A percentile compares a stretch with the other conserved stretches of the same genome.
phyloP scores from a whole-genome alignment of 1,140 invertebrate species.

The Heterodera carotae region DNA sequence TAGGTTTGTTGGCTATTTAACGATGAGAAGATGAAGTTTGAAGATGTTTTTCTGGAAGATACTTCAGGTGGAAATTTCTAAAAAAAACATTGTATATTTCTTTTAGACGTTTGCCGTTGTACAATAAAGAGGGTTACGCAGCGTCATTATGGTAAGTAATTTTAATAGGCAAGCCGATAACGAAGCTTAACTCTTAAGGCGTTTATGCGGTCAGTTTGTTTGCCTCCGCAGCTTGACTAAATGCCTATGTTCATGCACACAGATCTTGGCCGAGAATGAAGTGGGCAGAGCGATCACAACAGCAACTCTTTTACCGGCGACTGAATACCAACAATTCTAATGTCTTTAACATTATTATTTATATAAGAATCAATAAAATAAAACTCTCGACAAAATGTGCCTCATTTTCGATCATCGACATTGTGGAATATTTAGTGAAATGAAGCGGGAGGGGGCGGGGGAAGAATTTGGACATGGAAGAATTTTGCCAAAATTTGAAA shows the following conservation, averaged over 20 bases:
- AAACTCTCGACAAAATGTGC: too few species aligned
- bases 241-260: background rate
- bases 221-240: background rate
- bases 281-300: constrained; percentile 61
- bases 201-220: constrained; percentile 48
- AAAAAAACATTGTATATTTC: background rate
- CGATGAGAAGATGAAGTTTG: constrained; percentile 63
- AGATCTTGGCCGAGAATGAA: constrained; percentile 62
- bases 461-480: too few species aligned
- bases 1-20: constrained; percentile 65
- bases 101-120: constrained; percentile 37
- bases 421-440: too few species aligned
- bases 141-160: constrained; percentile 21
- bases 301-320: constrained; percentile 50
- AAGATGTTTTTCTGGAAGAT: constrained; percentile 60
- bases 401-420: too few species aligned
- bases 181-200: constrained; percentile 31
- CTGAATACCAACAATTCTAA: constrained; percentile 14
- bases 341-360: background rate
- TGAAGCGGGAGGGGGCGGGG: too few species aligned
- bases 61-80: constrained; percentile 50
- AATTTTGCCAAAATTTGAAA: too few species aligned
- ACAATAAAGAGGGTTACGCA: constrained; percentile 22
- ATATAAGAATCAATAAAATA: too few species aligned
- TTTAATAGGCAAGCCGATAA: background rate